Evolutionary conservation across 37 sponge, comb jelly and placozoan species (phyloP).

Genomic region (Chondrilla cf. caribensis): DNA sequence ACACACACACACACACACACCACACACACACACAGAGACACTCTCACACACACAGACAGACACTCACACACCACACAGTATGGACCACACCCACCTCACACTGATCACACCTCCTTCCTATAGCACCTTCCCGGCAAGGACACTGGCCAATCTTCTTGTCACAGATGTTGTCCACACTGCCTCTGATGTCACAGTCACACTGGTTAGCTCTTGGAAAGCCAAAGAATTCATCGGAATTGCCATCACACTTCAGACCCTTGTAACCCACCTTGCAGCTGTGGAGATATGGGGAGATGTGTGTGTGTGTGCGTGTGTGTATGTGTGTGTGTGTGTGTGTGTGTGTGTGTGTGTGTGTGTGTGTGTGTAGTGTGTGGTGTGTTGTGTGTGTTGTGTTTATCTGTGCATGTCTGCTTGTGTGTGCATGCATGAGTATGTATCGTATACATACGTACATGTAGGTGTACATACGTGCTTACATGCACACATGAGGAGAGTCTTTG

Average conservation of each 20-base stretch:
- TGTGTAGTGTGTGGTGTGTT: no score
- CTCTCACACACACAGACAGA: background rate
- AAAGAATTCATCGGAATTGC: background rate
- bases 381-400: no score
- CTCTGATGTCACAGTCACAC: background rate
- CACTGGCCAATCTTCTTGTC: background rate
- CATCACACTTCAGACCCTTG: background rate
- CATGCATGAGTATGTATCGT: no score
- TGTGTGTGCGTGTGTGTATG: no score
- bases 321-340: no score
- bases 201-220: background rate
- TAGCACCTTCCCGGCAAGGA: background rate
- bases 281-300: background rate
- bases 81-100: background rate
- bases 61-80: background rate
- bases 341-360: no score
- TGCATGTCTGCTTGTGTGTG: no score
- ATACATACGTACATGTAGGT: no score
- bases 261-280: background rate
- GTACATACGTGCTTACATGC: no score
- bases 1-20: constrained; percentile 6
- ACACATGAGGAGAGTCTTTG: no score
- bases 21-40: background rate
- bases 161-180: background rate
- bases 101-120: background rate